Conservation (phyloP, 1,140 invertebrate species). For the Ephestia elutella region DNA sequence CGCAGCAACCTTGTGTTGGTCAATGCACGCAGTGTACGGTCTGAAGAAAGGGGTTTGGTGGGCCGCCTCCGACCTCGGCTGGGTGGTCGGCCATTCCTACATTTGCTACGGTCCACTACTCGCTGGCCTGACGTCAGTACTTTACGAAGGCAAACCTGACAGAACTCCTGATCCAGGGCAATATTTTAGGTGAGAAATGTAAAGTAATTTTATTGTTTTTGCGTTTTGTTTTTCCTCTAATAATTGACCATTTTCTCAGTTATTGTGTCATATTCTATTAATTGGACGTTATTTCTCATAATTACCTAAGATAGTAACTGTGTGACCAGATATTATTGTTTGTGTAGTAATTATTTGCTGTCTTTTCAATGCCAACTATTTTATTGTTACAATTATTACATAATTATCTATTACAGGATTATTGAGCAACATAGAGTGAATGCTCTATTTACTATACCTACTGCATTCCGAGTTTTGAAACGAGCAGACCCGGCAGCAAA, state of each 20-base stretch:
- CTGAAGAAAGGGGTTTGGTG: conserved; percentile 90
- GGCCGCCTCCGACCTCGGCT: conserved; percentile 92
- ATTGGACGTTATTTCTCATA: too few relatives aligned
- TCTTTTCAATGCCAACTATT: neutral
- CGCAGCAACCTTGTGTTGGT: conserved; percentile 88
- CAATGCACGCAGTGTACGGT: conserved; percentile 88
- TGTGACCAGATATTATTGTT: too few relatives aligned
- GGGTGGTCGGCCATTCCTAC: conserved; percentile 96
- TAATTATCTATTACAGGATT: conserved; percentile 76
- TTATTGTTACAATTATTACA: neutral
- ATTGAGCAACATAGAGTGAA: conserved; percentile 90
- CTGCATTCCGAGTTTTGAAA: conserved; percentile 89
- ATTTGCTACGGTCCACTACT: conserved; percentile 93
- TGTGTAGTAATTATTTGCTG: too few relatives aligned
- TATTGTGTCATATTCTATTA: neutral
- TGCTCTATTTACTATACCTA: conserved; percentile 91
- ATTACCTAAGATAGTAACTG: too few relatives aligned
- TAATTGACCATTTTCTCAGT: neutral
- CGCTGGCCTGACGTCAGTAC: conserved; percentile 86
- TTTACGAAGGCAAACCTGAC: conserved; percentile 97
- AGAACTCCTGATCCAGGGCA: conserved; percentile 92
- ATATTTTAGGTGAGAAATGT: conserved; percentile 82
- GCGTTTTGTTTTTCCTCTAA: neutral
- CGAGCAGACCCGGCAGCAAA: conserved; percentile 82
- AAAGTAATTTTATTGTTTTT: neutral